These are phyloP conservation scores for Hartigia nigra DNA, from an alignment of 2,888 invertebrate species.

Conservation along the genomic window DNA sequence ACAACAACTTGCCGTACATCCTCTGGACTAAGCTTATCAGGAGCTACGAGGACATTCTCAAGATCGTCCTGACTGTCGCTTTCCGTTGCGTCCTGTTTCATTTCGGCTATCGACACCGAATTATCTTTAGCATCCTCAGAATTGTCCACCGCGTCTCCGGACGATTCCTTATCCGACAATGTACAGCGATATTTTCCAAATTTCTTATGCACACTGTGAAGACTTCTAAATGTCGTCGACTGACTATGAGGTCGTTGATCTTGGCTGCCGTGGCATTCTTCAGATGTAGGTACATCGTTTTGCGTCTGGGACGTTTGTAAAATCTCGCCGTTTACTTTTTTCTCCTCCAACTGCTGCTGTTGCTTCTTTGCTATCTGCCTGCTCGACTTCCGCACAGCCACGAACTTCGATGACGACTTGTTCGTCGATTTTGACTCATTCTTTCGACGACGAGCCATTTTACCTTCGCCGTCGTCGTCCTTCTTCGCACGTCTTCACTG, in stretches of 20 bases:
- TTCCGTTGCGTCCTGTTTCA: constrained; percentile 41
- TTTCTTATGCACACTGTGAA: constrained; percentile 29
- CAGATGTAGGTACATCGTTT: background rate
- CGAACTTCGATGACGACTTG: constrained; percentile 46
- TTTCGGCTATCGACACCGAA: constrained; percentile 13
- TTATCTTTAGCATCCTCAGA: constrained; percentile 10
- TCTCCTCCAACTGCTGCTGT: constrained; percentile 42
- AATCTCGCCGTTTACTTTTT: constrained; percentile 52
- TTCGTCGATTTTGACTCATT: constrained; percentile 50
- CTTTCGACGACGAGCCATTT: constrained; percentile 60
- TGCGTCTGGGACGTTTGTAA: constrained; percentile 26
- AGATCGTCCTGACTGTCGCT: constrained; percentile 51
- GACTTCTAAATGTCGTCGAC: constrained; percentile 23
- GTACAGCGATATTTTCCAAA: constrained; percentile 34
- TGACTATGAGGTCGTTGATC: constrained; percentile 15
- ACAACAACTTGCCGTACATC: constrained; percentile 46
- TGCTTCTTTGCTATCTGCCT: constrained; percentile 62
- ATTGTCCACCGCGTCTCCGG: constrained; percentile 13
- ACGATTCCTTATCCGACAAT: constrained; percentile 19
- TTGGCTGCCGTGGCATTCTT: background rate
- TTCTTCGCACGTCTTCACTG: background rate
- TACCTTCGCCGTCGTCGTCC: constrained; percentile 11
- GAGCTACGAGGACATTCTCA: constrained; percentile 32
- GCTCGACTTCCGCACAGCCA: constrained; percentile 58
- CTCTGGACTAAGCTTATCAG: constrained; percentile 41